Percentiles rank a stretch among this genome's conserved stretches.
Evolutionary conservation across 1,140 invertebrate genomes (phyloP).

Genomic region (Phocides pigmalion): DNA sequence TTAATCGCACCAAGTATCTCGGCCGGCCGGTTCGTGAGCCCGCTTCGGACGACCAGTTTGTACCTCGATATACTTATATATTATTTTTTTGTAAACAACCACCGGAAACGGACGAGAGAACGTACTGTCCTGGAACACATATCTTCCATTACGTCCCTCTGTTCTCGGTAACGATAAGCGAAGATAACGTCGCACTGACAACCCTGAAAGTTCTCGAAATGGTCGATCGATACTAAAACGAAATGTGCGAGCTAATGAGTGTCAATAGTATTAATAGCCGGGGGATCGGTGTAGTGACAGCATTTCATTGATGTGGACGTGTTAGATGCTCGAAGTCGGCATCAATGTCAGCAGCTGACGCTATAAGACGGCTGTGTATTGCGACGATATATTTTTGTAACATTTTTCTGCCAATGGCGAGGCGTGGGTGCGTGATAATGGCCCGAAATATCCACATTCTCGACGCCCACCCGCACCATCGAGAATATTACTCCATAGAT

Average conservation of each 20-base stretch:
- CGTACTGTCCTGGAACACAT: slow-evolving; percentile 71
- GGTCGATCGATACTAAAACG: slow-evolving; percentile 33
- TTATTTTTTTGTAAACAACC: slow-evolving; percentile 76
- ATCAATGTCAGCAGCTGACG: slow-evolving; percentile 59
- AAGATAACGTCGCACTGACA: slow-evolving; percentile 54
- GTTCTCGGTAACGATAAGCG: slow-evolving; percentile 70
- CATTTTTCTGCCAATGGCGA: slow-evolving; percentile 76
- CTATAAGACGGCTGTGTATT: slow-evolving; percentile 54
- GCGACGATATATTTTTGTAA: slow-evolving; percentile 72
- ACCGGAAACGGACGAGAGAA: slow-evolving; percentile 74
- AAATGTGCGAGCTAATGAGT: slow-evolving; percentile 34
- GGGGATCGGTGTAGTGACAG: slow-evolving; percentile 10
- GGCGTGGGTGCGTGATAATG: slow-evolving; percentile 70
- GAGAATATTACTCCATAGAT: slow-evolving; percentile 67
- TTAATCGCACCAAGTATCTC: slow-evolving; percentile 81
- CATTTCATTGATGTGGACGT: slow-evolving; percentile 26
- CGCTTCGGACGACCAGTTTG: slow-evolving; percentile 67
- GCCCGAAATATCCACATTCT: slow-evolving; percentile 75
- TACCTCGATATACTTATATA: slow-evolving; percentile 43
- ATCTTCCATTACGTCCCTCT: slow-evolving; percentile 76
- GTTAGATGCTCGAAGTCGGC: slow-evolving; percentile 1
- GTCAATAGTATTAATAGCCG: slow-evolving; percentile 18
- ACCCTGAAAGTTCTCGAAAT: slow-evolving; percentile 33
- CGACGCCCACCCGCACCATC: slow-evolving; percentile 63
- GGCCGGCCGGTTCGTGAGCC: slow-evolving; percentile 64